Evolutionary conservation across 2,113 vertebrate genomes (phyloP).

Genomic region (Gadus chalcogrammus): DNA sequence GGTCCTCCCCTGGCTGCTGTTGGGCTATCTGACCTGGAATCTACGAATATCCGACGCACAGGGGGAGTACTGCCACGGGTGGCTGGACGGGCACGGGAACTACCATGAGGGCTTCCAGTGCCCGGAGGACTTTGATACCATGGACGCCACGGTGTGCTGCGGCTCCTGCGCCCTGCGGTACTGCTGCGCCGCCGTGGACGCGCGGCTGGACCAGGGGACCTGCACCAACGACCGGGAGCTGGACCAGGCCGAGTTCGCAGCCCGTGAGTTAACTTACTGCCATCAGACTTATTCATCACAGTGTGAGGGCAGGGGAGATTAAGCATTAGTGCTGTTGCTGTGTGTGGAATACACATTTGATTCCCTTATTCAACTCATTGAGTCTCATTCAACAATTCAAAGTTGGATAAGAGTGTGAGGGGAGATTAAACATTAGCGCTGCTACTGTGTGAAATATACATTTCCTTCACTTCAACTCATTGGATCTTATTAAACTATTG

Average conservation of each 20-base stretch:
- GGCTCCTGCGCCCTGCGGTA: conserved; percentile 90
- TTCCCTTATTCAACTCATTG: too few relatives aligned
- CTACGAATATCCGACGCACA: conserved; percentile 76
- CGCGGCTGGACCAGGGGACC: conserved; percentile 87
- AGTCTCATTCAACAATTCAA: too few relatives aligned
- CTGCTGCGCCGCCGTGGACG: conserved; percentile 88
- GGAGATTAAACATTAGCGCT: too few relatives aligned
- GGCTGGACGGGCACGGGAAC: conserved; percentile 85
- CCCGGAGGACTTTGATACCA: conserved; percentile 91
- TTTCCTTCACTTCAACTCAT: too few relatives aligned
- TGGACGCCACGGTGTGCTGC: conserved; percentile 92
- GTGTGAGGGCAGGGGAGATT: too few relatives aligned
- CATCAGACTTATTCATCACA: too few relatives aligned
- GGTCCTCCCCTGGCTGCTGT: conserved; percentile 76
- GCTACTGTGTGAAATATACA: too few relatives aligned
- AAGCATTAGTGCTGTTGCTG: too few relatives aligned
- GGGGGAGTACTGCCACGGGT: conserved; percentile 94
- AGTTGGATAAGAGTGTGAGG: too few relatives aligned
- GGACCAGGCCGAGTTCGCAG: conserved; percentile 76
- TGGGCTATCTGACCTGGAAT: conserved; percentile 79
- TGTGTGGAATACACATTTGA: too few relatives aligned
- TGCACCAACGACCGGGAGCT: conserved; percentile 88
- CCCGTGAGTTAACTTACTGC: conserved; percentile 76
- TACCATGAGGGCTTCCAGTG: conserved; percentile 94
- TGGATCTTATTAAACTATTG: too few relatives aligned